phyloP scores from a whole-genome alignment of 2,113 vertebrate genomes.

The Stegostoma tigrinum region DNA sequence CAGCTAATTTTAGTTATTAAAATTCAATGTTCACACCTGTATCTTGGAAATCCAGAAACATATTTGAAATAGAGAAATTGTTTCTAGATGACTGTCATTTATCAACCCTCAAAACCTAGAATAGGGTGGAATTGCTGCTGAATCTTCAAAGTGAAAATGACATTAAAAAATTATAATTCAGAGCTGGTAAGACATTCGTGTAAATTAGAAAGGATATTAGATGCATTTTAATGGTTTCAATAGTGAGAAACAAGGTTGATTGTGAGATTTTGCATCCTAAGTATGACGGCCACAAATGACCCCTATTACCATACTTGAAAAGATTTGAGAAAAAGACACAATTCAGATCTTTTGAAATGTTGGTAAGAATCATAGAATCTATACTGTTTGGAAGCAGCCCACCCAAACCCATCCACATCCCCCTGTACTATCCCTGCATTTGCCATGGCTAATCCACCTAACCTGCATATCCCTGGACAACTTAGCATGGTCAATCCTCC shows the following conservation, averaged over 20 bases:
- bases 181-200: neutral
- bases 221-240: neutral
- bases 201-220: neutral
- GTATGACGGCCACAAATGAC: neutral
- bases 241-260: neutral
- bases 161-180: neutral
- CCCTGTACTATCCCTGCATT: no score
- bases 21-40: neutral
- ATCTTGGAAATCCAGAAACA: neutral
- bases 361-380: neutral
- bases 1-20: conserved; percentile 24
- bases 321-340: neutral
- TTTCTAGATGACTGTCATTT: neutral
- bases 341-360: neutral
- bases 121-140: neutral
- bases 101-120: neutral
- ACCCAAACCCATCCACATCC: no score
- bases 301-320: neutral
- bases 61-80: neutral
- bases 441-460: no score
- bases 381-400: no score
- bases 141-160: neutral
- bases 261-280: neutral
- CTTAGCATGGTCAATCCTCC: no score
- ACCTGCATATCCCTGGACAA: no score